phyloP scores from a whole-genome alignment of 2,888 invertebrate species.

The Malacosoma neustria region DNA sequence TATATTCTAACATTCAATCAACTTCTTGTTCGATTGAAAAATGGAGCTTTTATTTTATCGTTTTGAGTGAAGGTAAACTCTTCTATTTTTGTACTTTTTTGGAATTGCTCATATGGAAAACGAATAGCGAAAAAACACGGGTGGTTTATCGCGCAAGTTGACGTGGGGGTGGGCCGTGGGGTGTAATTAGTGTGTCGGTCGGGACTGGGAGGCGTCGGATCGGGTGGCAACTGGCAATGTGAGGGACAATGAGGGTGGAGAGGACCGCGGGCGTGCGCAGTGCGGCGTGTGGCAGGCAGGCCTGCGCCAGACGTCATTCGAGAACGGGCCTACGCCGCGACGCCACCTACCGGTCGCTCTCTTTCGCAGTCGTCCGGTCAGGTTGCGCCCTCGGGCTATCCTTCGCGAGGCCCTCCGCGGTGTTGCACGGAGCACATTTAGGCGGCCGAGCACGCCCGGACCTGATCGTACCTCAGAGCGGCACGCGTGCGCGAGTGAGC shows the following conservation, averaged over 20 bases:
- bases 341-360: constrained; percentile 28
- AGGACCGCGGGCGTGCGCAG: constrained; percentile 46
- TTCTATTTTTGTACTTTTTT: too few species aligned
- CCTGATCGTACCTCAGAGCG: constrained; percentile 10
- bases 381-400: constrained; percentile 2
- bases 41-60: too few species aligned
- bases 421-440: not conserved
- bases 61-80: too few species aligned
- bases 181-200: constrained; percentile 45
- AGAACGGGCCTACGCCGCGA: constrained; percentile 53
- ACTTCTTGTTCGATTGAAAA: too few species aligned
- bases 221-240: not conserved
- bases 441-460: not conserved
- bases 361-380: constrained; percentile 2
- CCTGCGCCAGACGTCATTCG: constrained; percentile 63
- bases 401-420: constrained; percentile 4
- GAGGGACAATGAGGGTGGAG: constrained; percentile 21
- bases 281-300: constrained; percentile 33
- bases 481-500: constrained; percentile 65
- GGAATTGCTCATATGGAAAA: constrained; percentile 2
- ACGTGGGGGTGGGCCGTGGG: constrained; percentile 27
- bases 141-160: constrained; percentile 27
- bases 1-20: too few species aligned
- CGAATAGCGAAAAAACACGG: constrained; percentile 14
- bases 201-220: constrained; percentile 27